Evolutionary conservation across 2,888 invertebrate genomes (phyloP).

Genomic region (Epistrophe grossulariae): DNA sequence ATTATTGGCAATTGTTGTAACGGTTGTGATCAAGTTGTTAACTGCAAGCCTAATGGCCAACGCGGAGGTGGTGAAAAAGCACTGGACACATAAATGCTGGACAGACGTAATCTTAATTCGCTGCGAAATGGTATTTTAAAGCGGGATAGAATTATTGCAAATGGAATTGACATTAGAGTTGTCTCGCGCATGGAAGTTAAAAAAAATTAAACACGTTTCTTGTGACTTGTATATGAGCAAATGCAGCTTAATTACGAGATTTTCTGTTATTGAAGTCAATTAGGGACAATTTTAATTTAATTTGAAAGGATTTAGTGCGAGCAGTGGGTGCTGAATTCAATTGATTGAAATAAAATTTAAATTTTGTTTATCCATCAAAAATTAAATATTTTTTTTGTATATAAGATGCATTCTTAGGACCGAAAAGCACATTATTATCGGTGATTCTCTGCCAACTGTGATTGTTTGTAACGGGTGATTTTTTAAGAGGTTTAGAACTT

Average conservation of each 20-base stretch:
- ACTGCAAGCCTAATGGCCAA: conserved; percentile 54
- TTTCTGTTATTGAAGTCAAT: conserved; percentile 59
- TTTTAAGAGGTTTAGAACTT: too few relatives aligned
- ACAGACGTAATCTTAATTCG: conserved; percentile 61
- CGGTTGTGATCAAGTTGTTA: conserved; percentile 74
- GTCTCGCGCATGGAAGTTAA: not conserved
- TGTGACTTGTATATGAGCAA: not conserved
- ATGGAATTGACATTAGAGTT: not conserved
- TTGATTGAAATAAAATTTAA: conserved; percentile 2
- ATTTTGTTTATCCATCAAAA: too few relatives aligned
- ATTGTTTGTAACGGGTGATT: too few relatives aligned
- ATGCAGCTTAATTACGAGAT: conserved; percentile 47
- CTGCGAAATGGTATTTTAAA: conserved; percentile 61
- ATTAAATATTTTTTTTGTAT: too few relatives aligned
- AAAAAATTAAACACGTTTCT: not conserved
- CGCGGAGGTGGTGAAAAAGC: conserved; percentile 70
- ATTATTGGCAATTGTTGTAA: conserved; percentile 69
- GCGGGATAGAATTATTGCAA: conserved; percentile 22
- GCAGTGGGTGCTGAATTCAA: conserved; percentile 47
- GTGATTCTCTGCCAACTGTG: too few relatives aligned
- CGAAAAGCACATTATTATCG: too few relatives aligned
- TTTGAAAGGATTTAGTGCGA: conserved; percentile 37
- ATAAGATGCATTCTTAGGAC: too few relatives aligned
- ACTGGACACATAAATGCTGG: conserved; percentile 12
- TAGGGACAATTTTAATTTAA: conserved; percentile 46